Evolutionary conservation across 2,888 invertebrate species (phyloP).

Genomic region (Cerastis rubricosa): DNA sequence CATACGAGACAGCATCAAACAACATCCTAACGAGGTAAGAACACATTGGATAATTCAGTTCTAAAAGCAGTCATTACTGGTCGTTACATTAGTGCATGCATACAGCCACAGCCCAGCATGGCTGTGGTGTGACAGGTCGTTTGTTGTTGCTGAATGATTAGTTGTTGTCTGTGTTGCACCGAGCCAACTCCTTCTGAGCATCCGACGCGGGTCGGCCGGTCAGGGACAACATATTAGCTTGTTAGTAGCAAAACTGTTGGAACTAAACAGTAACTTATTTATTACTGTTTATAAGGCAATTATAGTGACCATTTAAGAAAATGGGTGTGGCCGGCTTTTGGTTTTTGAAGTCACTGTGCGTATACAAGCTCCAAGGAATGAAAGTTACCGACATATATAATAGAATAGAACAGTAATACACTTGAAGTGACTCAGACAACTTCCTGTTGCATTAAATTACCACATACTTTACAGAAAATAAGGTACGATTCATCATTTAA

Average conservation of each 20-base stretch:
- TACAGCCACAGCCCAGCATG: neutral
- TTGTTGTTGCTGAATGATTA: constrained; percentile 16
- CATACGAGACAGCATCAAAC: constrained; percentile 2
- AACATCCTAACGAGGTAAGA: neutral
- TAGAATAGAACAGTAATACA: no score
- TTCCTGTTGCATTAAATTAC: constrained; percentile 10
- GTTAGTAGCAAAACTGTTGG: neutral
- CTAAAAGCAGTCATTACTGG: neutral
- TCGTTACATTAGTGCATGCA: neutral
- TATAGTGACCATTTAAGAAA: neutral
- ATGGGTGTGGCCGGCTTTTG: neutral
- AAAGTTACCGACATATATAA: no score
- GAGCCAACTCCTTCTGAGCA: neutral
- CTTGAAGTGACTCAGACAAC: no score
- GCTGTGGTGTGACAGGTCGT: neutral
- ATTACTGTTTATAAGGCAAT: constrained; percentile 4
- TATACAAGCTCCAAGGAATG: neutral
- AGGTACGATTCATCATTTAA: neutral
- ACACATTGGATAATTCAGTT: neutral
- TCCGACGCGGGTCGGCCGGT: neutral
- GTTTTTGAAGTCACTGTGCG: neutral
- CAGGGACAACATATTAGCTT: neutral
- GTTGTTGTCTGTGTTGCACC: neutral
- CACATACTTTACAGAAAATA: neutral
- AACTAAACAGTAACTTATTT: constrained; percentile 19